Conservation (phyloP, 1,140 invertebrate species). For the Druon quercuslanigerum region DNA sequence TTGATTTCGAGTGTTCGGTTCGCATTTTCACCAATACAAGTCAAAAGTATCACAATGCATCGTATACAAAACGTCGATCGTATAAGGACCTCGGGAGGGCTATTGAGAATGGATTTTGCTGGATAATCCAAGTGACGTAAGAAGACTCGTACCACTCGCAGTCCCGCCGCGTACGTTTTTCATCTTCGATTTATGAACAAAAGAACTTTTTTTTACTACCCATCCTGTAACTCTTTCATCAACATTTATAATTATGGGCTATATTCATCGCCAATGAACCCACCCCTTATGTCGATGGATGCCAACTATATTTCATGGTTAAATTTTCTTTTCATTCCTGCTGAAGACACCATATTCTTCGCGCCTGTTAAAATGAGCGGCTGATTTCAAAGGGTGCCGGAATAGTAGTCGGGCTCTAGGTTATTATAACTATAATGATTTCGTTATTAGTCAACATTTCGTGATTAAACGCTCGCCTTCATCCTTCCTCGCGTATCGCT, state of each 20-base stretch:
- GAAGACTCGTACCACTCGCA: slow-evolving; percentile 4
- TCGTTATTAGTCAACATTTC: slow-evolving; percentile 27
- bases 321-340: slow-evolving; percentile 8
- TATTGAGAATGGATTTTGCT: slow-evolving; percentile 1
- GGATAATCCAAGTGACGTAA: slow-evolving; percentile 9
- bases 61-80: background rate
- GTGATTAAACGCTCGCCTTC: background rate
- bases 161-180: background rate
- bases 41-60: slow-evolving; percentile 9
- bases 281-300: slow-evolving; percentile 4
- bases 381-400: background rate
- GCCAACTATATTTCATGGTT: slow-evolving; percentile 18
- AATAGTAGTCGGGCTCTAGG: background rate
- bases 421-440: slow-evolving; percentile 18
- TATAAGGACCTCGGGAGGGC: slow-evolving; percentile 12
- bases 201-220: background rate
- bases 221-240: background rate
- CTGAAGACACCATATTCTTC: background rate
- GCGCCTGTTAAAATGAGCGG: background rate
- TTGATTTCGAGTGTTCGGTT: background rate
- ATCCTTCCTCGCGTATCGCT: background rate
- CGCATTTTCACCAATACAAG: background rate
- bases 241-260: slow-evolving; percentile 19
- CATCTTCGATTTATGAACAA: slow-evolving; percentile 4
- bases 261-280: slow-evolving; percentile 9